phyloP scores from a whole-genome alignment of 2,113 vertebrate species.

The Heterotilapia buettikoferi region DNA sequence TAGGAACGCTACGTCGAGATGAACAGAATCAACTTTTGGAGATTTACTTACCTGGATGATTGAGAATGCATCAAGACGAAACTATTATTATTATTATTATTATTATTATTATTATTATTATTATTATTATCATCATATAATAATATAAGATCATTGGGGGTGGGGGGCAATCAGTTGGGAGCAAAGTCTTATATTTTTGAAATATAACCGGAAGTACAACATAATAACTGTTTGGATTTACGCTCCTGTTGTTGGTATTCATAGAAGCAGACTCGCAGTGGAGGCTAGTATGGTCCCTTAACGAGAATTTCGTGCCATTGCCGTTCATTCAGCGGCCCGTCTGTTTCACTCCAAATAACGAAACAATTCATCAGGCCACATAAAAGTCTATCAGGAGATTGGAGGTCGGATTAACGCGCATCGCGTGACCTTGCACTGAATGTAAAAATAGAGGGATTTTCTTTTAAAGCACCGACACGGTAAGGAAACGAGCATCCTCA shows the following conservation, averaged over 20 bases:
- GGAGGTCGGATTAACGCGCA: background rate
- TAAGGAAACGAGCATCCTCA: slow-evolving; percentile 57
- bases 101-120: background rate
- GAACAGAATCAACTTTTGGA: background rate
- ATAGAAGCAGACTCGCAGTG: slow-evolving; percentile 15
- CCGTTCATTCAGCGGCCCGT: background rate
- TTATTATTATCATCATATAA: too few species aligned
- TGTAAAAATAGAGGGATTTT: slow-evolving; percentile 51
- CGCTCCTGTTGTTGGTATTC: background rate
- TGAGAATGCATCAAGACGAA: background rate
- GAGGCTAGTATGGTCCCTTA: slow-evolving; percentile 19
- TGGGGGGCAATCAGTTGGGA: background rate
- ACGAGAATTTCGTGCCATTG: slow-evolving; percentile 17
- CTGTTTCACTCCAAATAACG: background rate
- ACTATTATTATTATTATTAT: background rate
- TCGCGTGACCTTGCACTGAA: slow-evolving; percentile 62
- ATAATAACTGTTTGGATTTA: background rate
- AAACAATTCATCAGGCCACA: background rate
- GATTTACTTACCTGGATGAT: background rate
- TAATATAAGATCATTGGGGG: background rate
- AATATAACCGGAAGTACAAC: background rate
- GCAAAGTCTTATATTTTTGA: background rate
- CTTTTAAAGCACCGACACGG: slow-evolving; percentile 45
- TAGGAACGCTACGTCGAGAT: background rate
- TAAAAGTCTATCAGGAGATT: background rate